Evolutionary conservation across 2,888 invertebrate genomes (phyloP), one percentile per base, ranked within the genome.

Genomic region (Cerceris rybyensis): DNA sequence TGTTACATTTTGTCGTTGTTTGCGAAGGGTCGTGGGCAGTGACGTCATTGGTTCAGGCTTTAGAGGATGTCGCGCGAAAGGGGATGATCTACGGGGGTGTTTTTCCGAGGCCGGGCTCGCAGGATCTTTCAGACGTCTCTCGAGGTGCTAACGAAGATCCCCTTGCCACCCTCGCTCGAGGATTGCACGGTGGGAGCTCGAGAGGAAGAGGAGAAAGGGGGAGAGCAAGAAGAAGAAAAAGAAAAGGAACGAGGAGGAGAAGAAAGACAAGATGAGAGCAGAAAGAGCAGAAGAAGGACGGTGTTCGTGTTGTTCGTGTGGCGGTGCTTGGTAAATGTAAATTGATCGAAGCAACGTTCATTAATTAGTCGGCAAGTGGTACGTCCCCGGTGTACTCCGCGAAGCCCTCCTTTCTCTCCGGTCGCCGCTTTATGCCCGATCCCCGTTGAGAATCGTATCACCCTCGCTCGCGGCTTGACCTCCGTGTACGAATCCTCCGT

Each of bases 351-450:
- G 90, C 87, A 87, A 91, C 90, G 90, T 91, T 91, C 91, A 89
- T 91, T 91, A 91, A 91, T 91, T 91, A 91, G 91, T 91, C 91
- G 88, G 80, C 81, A 88, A 85, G 86, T 88, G 86, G 89, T 90
- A 86, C 87, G 88, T 87, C 84, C 80, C 80, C 72, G 83, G 78
- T 65, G 67, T 57, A 54, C 52, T 55, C 68, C 68, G 61, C 59
- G 50, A 66, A 58, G 16, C 67, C 42, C 52, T 61, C 59, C 81
- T 57, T 58, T 59, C 43, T 69, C n/a, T 67, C 57, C n/a, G 39
- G 28, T 46, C 61, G 42, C 55, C 72, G 28, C 55, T 69, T 67
- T 70, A 55, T 55, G 50, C 60, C 54, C 68, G 17, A 17, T 63
- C 66, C 49, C 39, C 46, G 17, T 9, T 7, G 69, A 43, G 60